These are phyloP conservation scores for Chelidonichthys spinosus DNA, from an alignment of 2,797 vertebrate genomes.

Conservation along the genomic window DNA sequence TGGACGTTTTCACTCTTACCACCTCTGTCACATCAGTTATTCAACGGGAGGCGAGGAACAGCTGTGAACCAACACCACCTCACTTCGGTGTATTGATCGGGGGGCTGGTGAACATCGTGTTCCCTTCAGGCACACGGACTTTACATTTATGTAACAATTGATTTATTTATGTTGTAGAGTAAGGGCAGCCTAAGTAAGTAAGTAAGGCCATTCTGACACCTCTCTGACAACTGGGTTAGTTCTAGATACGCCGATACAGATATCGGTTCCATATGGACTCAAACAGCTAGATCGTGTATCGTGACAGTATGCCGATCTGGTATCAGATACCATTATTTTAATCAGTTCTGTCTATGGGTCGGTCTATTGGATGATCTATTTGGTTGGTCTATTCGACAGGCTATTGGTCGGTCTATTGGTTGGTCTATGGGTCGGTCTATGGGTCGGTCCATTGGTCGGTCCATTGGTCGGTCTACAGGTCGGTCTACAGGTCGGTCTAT, in stretches of 20 bases:
- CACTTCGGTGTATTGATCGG: conserved; percentile 31
- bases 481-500: too few species aligned
- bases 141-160: conserved; percentile 44
- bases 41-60: conserved; percentile 19
- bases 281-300: too few species aligned
- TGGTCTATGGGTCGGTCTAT: too few species aligned
- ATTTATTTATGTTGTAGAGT: conserved; percentile 60
- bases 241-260: conserved; percentile 4
- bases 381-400: too few species aligned
- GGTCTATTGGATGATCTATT: too few species aligned
- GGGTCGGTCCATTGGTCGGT: too few species aligned
- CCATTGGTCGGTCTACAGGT: too few species aligned
- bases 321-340: too few species aligned
- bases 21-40: conserved; percentile 40
- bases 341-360: too few species aligned
- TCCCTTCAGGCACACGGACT: conserved; percentile 11
- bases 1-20: conserved; percentile 31
- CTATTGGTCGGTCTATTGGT: too few species aligned
- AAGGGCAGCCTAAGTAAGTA: conserved; percentile 30
- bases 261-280: background rate
- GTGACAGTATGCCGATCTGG: too few species aligned
- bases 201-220: conserved; percentile 15
- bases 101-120: conserved; percentile 25
- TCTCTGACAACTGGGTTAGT: background rate
- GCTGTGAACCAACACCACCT: conserved; percentile 15